Base-by-base conservation (phyloP, 1,140 invertebrate genomes). In the Lepidurus arcticus region DNA sequence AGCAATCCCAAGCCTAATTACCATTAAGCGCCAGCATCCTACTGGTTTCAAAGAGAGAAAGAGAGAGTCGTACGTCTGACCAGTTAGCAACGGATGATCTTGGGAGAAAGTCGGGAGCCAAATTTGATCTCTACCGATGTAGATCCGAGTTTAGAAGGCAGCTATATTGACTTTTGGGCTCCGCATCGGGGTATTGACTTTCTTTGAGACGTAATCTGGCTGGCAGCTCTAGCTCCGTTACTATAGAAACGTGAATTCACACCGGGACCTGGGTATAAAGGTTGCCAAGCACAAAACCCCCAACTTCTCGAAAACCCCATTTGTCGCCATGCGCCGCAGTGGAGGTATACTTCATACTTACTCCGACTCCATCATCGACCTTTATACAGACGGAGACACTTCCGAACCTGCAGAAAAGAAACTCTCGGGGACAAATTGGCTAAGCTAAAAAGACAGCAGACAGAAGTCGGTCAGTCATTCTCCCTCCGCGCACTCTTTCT, bases 141-240 rank as follows among this genome's bases (percentile, higher is more conserved):
- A 21, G 21, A n/a, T n/a, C 21, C 16, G 8, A 65, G 21, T 65
- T 65, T 21, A 21, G 53, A 21, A 65, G 21, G 53, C 16, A 13
- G n/a, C 10, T 13, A 4, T 65, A 16, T 65, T 65, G 53, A 65
- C 53, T 65, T 65, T 21, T 65, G 16, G 53, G 53, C 21, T 65
- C 16, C 21, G 53, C 53, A 65, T 65, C 21, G 53, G 53, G 53
- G 53, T 65, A 65, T 65, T 65, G 53, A 65, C 53, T 65, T 65
- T 65, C 53, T 65, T 47, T 65, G 53, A 65, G 53, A 65, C 53
- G 53, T 65, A 65, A 65, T 65, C 53, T 65, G 53, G 53, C 53
- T 65, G 53, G 53, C 53, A 65, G 53, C 53, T 65, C 53, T 65
- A n/a, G 53, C 53, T 65, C 53, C 53, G 53, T 65, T 65, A 65